phyloP scores from a whole-genome alignment of 2,888 invertebrate species.

The Diarsia brunnea region DNA sequence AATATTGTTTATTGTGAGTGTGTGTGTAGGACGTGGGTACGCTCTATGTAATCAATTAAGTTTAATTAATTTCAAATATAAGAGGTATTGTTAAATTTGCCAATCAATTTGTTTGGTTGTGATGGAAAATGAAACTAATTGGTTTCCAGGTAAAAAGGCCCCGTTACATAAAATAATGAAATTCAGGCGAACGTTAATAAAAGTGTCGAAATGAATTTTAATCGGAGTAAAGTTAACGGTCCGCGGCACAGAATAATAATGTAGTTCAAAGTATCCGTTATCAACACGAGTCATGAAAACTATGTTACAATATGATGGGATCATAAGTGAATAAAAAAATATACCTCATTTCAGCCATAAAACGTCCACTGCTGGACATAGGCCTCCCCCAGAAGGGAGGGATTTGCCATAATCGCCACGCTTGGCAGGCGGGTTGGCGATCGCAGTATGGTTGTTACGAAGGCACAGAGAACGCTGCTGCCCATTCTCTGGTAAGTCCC shows the following conservation, averaged over 20 bases:
- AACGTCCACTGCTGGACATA: too few species aligned
- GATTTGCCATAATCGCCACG: too few species aligned
- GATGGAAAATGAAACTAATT: constrained; percentile 31
- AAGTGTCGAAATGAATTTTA: constrained; percentile 43
- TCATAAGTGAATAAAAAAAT: neutral
- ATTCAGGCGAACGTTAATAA: constrained; percentile 13
- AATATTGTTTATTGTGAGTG: neutral
- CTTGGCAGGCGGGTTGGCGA: too few species aligned
- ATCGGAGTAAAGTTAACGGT: constrained; percentile 40
- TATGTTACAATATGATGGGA: neutral
- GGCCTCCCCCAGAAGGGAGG: too few species aligned
- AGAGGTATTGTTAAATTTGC: constrained; percentile 50
- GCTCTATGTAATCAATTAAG: constrained; percentile 5
- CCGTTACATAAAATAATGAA: constrained; percentile 36
- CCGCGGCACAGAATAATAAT: constrained; percentile 23
- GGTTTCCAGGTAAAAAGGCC: constrained; percentile 28
- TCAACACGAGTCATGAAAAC: constrained; percentile 10
- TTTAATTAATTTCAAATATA: constrained; percentile 54
- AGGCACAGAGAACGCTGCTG: too few species aligned
- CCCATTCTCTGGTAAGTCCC: too few species aligned
- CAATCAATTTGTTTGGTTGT: constrained; percentile 45
- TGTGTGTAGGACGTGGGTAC: neutral
- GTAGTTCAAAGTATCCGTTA: constrained; percentile 28
- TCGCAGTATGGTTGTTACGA: too few species aligned
- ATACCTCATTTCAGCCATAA: too few species aligned